These are phyloP conservation scores for Ochropacha duplaris DNA, from an alignment of 2,888 invertebrate species.

Conservation along the genomic window DNA sequence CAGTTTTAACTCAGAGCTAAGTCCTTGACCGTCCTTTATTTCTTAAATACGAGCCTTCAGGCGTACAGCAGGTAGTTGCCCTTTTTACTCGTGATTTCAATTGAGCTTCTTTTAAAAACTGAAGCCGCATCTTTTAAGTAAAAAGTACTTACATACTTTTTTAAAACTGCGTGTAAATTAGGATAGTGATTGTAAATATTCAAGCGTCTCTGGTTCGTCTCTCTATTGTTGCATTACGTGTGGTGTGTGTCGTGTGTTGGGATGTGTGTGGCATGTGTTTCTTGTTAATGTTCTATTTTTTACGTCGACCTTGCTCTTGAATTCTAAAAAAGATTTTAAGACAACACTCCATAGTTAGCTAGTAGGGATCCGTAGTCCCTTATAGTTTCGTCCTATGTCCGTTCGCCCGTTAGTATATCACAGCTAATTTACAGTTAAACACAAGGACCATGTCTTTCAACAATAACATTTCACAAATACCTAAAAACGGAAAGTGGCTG, in stretches of 20 bases:
- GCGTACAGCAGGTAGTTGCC: slow-evolving; percentile 16
- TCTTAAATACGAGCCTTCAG: slow-evolving; percentile 11
- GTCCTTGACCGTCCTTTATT: slow-evolving; percentile 33
- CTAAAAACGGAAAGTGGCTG: too few species aligned
- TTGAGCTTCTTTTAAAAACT: not conserved
- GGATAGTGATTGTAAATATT: not conserved
- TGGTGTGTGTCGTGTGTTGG: too few species aligned
- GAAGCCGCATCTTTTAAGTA: not conserved
- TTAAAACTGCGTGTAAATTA: not conserved
- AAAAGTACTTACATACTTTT: too few species aligned
- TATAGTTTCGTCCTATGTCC: too few species aligned
- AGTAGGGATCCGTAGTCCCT: not conserved
- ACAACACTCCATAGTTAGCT: not conserved
- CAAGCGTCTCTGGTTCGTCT: not conserved
- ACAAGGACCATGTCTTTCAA: too few species aligned
- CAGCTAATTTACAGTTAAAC: too few species aligned
- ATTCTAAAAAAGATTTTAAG: slow-evolving; percentile 11
- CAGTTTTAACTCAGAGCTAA: slow-evolving; percentile 4
- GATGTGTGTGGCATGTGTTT: slow-evolving; percentile 31
- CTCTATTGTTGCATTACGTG: slow-evolving; percentile 15
- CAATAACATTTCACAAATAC: too few species aligned
- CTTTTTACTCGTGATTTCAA: not conserved
- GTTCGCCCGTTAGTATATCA: too few species aligned
- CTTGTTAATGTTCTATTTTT: slow-evolving; percentile 40
- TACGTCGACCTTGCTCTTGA: slow-evolving; percentile 37